Percentiles rank a stretch among this genome's conserved stretches.
These are phyloP conservation scores for Limosa lapponica DNA, from an alignment of 2,797 vertebrate genomes.

Conservation along the genomic window DNA sequence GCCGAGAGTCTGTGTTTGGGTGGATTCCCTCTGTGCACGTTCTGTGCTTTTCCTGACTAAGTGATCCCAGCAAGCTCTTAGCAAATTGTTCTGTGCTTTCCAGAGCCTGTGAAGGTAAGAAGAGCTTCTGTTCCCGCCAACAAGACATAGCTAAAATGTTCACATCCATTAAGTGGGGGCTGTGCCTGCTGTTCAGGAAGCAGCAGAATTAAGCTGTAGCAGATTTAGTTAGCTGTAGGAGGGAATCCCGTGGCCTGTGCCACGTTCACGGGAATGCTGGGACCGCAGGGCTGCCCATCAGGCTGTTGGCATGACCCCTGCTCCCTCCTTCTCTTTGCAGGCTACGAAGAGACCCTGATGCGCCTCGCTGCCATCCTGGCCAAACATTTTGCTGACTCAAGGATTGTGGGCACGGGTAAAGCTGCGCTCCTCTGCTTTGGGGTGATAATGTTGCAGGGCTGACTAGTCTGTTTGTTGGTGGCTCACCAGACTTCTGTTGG, in stretches of 20 bases:
- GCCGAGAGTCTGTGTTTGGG: not conserved
- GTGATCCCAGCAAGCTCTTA: not conserved
- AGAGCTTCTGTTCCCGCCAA: not conserved
- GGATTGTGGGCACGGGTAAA: constrained; percentile 95
- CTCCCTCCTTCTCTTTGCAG: constrained; percentile 73
- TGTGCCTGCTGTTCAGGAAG: not conserved
- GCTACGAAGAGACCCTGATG: constrained; percentile 92
- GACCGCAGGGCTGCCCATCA: not conserved
- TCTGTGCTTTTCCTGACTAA: not conserved
- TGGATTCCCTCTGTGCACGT: not conserved
- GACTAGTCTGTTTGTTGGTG: not conserved
- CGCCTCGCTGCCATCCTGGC: constrained; percentile 93
- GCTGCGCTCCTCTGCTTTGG: not conserved
- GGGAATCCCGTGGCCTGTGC: not conserved
- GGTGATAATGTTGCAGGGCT: not conserved
- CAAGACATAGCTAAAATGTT: not conserved
- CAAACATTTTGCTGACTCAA: constrained; percentile 94
- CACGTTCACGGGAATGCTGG: accelerated
- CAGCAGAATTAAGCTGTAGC: not conserved
- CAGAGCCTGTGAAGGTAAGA: not conserved
- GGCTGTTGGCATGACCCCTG: not conserved
- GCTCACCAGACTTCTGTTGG: not conserved
- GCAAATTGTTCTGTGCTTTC: not conserved
- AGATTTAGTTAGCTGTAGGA: not conserved
- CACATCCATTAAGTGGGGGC: not conserved